Conservation (phyloP, 2,113 vertebrate genomes). For the Pyrgilauda ruficollis region DNA sequence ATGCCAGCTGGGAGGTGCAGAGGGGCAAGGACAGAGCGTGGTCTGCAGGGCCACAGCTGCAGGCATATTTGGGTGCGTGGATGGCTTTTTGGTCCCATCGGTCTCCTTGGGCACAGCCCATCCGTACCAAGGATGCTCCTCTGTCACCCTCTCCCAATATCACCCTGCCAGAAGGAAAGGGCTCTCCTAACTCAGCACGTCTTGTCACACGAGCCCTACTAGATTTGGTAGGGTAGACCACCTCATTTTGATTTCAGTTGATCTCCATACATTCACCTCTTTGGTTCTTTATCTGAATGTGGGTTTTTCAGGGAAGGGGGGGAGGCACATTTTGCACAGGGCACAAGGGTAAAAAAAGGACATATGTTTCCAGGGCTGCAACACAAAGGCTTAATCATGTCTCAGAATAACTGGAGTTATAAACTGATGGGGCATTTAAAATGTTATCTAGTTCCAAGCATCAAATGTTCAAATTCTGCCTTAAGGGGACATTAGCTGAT, state of each 20-base stretch:
- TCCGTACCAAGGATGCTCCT: neutral
- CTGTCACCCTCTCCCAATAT: neutral
- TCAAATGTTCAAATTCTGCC: constrained; percentile 27
- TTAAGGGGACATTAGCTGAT: constrained; percentile 63
- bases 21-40: fast-evolving
- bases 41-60: neutral
- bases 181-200: neutral
- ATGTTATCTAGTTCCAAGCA: constrained; percentile 6
- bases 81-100: too few relatives aligned
- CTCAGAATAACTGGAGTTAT: neutral
- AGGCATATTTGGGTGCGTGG: neutral
- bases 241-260: neutral
- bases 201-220: neutral
- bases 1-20: neutral
- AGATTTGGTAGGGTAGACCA: neutral
- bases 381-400: neutral
- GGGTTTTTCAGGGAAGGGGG: neutral
- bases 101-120: neutral
- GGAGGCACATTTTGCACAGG: neutral
- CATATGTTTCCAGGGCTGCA: neutral
- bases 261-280: neutral
- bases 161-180: neutral
- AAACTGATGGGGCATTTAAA: constrained; percentile 24
- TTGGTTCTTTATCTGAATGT: neutral
- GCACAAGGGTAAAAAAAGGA: neutral